Conservation (phyloP, 2,113 vertebrate genomes). For the Condylura cristata region DNA sequence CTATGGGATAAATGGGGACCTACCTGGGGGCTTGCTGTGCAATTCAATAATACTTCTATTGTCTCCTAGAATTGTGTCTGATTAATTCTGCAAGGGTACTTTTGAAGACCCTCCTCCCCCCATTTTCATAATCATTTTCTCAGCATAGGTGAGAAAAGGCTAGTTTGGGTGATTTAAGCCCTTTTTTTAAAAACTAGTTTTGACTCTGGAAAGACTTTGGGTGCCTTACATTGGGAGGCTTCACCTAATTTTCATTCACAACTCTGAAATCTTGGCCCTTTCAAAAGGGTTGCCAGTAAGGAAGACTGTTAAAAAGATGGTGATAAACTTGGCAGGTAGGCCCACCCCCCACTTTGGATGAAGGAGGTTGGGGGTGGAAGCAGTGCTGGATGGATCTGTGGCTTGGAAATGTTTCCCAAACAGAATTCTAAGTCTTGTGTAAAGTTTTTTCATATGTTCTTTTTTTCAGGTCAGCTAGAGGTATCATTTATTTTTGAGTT, state of each 20-base stretch:
- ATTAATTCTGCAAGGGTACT: not conserved
- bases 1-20: not conserved
- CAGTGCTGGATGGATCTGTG: conserved; percentile 44
- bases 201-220: not conserved
- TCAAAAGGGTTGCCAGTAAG: conserved; percentile 42
- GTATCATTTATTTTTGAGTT: conserved; percentile 54
- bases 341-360: conserved; percentile 36
- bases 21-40: not conserved
- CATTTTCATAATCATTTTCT: not conserved
- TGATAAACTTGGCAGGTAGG: conserved; percentile 51
- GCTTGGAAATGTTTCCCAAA: conserved; percentile 60
- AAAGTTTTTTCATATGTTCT: conserved; percentile 59
- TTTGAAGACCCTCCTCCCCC: not conserved
- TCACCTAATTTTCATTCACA: conserved; percentile 30
- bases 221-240: not conserved
- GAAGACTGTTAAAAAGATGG: conserved; percentile 52
- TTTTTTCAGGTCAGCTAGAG: conserved; percentile 42
- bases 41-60: not conserved
- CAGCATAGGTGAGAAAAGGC: not conserved
- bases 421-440: conserved; percentile 50
- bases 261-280: conserved; percentile 46
- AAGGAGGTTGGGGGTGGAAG: not conserved
- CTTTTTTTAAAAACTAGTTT: not conserved
- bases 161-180: conserved; percentile 20
- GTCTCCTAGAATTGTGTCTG: not conserved